A percentile compares a stretch with the other conserved stretches of the same genome.
Conservation (phyloP, 53 echinoderm and acorn worm genomes). For the Crossaster papposus region DNA sequence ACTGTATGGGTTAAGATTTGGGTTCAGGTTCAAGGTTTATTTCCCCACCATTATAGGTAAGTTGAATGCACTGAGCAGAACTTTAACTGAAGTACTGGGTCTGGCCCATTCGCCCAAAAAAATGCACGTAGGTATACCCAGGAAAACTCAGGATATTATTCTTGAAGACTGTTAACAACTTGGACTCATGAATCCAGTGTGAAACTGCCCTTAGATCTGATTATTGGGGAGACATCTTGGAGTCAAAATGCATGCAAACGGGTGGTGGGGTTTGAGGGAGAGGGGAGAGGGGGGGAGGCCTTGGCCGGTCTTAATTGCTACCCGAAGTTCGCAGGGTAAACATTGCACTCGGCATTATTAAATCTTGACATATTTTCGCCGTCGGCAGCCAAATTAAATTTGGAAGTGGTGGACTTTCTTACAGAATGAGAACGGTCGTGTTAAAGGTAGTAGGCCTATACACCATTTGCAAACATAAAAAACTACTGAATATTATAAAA, state of each 20-base stretch:
- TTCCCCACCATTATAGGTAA: no score
- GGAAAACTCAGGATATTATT: background rate
- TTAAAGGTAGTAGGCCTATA: no score
- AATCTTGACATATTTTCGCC: conserved; percentile 20
- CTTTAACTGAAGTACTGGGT: no score
- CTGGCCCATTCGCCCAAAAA: no score
- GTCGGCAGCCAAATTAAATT: conserved; percentile 2
- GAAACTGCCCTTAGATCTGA: background rate
- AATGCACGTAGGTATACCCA: no score
- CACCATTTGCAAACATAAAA: no score
- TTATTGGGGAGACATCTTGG: background rate
- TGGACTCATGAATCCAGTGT: background rate
- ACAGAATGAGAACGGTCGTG: background rate
- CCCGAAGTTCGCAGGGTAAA: conserved; percentile 6
- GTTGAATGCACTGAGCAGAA: no score
- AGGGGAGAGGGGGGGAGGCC: background rate
- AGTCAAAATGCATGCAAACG: no score
- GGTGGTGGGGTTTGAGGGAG: no score
- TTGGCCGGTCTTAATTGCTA: background rate
- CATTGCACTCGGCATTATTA: conserved; percentile 1
- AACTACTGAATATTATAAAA: no score
- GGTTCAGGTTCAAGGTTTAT: no score
- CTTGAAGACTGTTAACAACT: background rate
- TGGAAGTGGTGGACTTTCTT: background rate
- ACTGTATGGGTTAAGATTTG: no score